Evolutionary conservation across 1,140 invertebrate genomes (phyloP), one percentile per base, ranked within the genome.

Genomic region (Cyclargus thomasi): DNA sequence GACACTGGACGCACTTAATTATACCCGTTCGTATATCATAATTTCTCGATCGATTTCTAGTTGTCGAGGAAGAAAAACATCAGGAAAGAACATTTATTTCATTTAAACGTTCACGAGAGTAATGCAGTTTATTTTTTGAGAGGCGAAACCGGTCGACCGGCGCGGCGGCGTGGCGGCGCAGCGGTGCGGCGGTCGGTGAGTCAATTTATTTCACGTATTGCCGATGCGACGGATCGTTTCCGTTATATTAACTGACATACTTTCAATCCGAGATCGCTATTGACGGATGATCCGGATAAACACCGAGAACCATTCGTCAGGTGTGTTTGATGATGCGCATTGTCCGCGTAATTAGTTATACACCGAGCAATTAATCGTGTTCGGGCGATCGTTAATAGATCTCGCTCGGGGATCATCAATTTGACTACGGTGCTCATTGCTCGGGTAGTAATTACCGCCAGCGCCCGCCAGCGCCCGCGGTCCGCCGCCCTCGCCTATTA

Each of bases 391-490:
- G 55, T 59, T 59, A 59, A 18, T 59, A 20, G 2, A 17, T 18
- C 5, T 59, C 18, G 14, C 4, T 55, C 18, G 14, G n/a, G 10
- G 17, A 59, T 59, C 55, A 59, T 59, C 11, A 20, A 59, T 59
- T 59, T 21, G 55, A 20, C 18, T 18, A 7, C 18, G 55, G 1
- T 1, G 53, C 55, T 20, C 18, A 20, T 0, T 1, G 53, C 55
- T 20, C 17, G 17, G 17, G 55, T 20, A 17, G n/a, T 55, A 55
- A 20, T 55, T 55, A 55, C 53, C 14, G 14, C 47, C 47, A 10
- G 47, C 47, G 47, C 47, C 47, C 47, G 47, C 47, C n/a, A n/a
- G n/a, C n/a, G n/a, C 47, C 47, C 47, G 47, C 47, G 47, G 47
- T 29, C 29, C 29, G 29, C 47, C 18, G 17, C 55, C n/a, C 18